phyloP scores from a whole-genome alignment of 2,888 invertebrate species.

The Netelia virgata region DNA sequence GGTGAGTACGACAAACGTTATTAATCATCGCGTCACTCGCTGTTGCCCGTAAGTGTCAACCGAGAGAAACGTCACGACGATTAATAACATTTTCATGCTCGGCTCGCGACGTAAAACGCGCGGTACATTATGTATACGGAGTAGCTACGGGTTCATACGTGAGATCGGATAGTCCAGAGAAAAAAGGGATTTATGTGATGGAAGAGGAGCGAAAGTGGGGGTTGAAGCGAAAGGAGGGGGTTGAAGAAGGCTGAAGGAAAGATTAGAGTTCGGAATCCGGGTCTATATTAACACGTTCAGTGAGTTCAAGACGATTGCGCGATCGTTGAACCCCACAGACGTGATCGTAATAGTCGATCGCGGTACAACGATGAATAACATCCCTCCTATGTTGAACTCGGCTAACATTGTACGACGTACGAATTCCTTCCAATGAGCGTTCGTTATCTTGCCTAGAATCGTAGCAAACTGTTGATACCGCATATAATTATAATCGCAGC shows the following conservation, averaged over 20 bases:
- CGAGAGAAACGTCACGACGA: conserved; percentile 65
- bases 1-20: conserved; percentile 66
- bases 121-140: conserved; percentile 11
- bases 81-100: conserved; percentile 76
- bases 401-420: conserved; percentile 28
- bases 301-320: conserved; percentile 70
- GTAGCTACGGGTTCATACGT: background rate
- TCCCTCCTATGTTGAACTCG: conserved; percentile 1
- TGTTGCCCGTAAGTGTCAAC: conserved; percentile 33
- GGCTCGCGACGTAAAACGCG: conserved; percentile 14
- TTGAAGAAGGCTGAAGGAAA: conserved; percentile 40
- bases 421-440: conserved; percentile 16
- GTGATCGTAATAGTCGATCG: conserved; percentile 30
- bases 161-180: conserved; percentile 33
- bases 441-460: too few relatives aligned
- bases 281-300: conserved; percentile 69
- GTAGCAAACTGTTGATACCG: too few relatives aligned
- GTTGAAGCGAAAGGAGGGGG: background rate
- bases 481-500: too few relatives aligned
- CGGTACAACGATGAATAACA: conserved; percentile 36
- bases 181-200: conserved; percentile 17
- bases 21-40: conserved; percentile 68
- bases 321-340: conserved; percentile 72
- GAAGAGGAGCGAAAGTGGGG: background rate
- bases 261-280: conserved; percentile 63